phyloP scores from a whole-genome alignment of 2,888 invertebrate genomes.

The Dicyrtomina minuta region DNA sequence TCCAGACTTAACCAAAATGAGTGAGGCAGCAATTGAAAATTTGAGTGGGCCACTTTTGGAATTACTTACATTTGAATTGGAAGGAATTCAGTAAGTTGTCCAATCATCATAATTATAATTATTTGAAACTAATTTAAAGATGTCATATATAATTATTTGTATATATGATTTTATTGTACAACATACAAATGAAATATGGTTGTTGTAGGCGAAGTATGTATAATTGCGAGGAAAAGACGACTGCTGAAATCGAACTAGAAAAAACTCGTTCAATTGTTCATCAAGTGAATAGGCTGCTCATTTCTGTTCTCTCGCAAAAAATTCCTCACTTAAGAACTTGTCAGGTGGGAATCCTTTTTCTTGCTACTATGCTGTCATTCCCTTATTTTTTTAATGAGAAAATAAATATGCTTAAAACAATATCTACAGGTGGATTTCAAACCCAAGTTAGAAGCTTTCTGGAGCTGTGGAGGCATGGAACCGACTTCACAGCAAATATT shows the following conservation, averaged over 20 bases:
- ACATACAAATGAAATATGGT: not conserved
- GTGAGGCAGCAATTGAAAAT: constrained; percentile 58
- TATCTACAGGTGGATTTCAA: constrained; percentile 69
- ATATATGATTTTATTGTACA: not conserved
- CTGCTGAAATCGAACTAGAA: constrained; percentile 55
- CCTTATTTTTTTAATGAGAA: not conserved
- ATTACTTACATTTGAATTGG: constrained; percentile 65
- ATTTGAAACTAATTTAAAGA: constrained; percentile 21
- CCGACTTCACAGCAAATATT: constrained; percentile 62
- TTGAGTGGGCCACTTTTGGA: constrained; percentile 67
- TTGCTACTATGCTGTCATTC: not conserved
- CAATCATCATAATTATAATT: too few relatives aligned
- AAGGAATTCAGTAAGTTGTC: constrained; percentile 61
- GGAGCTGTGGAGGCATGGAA: constrained; percentile 75
- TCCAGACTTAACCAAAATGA: constrained; percentile 57
- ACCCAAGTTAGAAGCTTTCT: constrained; percentile 81
- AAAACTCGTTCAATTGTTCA: constrained; percentile 56
- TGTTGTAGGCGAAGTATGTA: not conserved
- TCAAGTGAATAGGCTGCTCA: constrained; percentile 70
- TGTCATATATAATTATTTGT: too few relatives aligned
- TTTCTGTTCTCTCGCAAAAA: constrained; percentile 64
- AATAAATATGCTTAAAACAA: not conserved
- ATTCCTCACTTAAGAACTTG: constrained; percentile 65
- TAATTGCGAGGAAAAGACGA: constrained; percentile 34
- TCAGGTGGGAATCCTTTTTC: constrained; percentile 62